Evolutionary conservation across 1,140 invertebrate genomes (phyloP), one percentile per base, ranked within the genome.

Genomic region (Penaeus chinensis): DNA sequence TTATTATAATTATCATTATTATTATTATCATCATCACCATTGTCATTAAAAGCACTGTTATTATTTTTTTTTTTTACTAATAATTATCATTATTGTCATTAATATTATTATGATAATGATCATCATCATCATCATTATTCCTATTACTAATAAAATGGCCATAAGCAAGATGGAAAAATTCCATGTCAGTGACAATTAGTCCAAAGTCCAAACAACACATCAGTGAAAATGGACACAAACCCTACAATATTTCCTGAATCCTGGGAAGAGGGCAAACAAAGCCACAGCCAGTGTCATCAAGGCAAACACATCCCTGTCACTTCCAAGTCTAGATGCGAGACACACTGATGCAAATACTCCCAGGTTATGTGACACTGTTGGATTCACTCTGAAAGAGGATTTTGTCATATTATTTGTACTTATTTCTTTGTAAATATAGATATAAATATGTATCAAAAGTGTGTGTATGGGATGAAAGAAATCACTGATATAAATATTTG

Each of bases 341-440:
- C 89, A 90, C 20, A 90, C 89, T 37, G 87, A 85, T 13, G 89
- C 89, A 84, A 90, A 90, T 76, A 90, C 69, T 76, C 89, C 89
- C 22, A 90, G 80, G 66, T 90, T 90, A 78, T 90, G 89, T n/a
- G 87, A 87, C 63, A 90, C 76, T 1, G 89, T 90, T 22, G 87
- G 87, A 60, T 90, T 90, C 13, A 90, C 89, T 83, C 89, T 89
- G 81, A 20, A 74, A 63, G 22, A 79, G 54, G 54, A 54, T 5
- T 13, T 13, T 54, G 54, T 54, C 54, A 54, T 13, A 54, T 54
- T 16, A 11, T 16, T 10, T 54, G 16, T 54, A 54, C 11, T 54
- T 54, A 16, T 54, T 54, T 8, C 11, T 22, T 22, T 66, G 24
- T 24, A 66, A 66, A 66, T 24, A 66, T 66, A 66, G 24, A 66